Base-by-base conservation (phyloP, 1,140 invertebrate genomes). In the Aphidius ervi region DNA sequence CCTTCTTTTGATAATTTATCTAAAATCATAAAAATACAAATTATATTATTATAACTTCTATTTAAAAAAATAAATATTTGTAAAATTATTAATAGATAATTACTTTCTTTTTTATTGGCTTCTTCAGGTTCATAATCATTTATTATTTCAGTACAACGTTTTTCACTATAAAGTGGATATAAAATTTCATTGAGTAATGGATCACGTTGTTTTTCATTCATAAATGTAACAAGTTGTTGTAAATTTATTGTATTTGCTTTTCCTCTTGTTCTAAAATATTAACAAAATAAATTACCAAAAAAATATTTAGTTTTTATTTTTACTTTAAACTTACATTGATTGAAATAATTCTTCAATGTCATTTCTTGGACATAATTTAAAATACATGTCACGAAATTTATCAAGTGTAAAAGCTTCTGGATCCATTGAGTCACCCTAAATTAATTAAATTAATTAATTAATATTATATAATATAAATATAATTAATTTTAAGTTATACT, bases 341-440 rank as follows among this genome's bases (percentile, higher is more conserved):
- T 95, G 89, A 74, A 98, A 99, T 2, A 99, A 82, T 79, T 99
- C 96, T 76, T 99, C 97, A 65, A 99, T 99, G 75, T 99, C 98
- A 70, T 97, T 98, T 65, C 98, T 84, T 1, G 98, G 98, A 77
- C 97, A 99, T 67, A 99, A 96, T 82, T 97, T 98, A 74, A 98
- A 95, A 77, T 99, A 99, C 0, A 99, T 79, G 23, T 90, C 87
- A 77, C 97, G 96, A 78, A 99, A 99, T 75, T 98, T 99, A 59
- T 99, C 97, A 76, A 99, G 99, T 0, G 95, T 98, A 72, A 99
- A 99, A 41, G 92, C 90, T 46, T 87, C 87, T 39, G 88, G 90
- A 68, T 98, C 96, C 69, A 99, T 97, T 55, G 91, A 91, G 74
- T 98, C 97, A 71, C 89, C 92, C 86, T 88, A 68, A 46, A 75